phyloP scores from a whole-genome alignment of 2,888 invertebrate species.

The Sarcophaga caerulescens region DNA sequence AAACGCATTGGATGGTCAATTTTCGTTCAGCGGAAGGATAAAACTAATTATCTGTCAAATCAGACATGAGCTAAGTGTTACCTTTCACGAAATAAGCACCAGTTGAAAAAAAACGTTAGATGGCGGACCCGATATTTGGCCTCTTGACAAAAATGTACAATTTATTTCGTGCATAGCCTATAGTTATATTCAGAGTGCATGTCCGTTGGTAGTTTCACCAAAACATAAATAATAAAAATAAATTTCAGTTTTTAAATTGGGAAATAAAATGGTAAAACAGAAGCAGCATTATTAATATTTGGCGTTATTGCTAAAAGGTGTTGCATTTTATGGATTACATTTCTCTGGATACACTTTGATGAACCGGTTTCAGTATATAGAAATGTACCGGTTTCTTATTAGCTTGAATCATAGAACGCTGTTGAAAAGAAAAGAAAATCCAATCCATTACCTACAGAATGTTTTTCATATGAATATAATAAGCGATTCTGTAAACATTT shows the following conservation, averaged over 20 bases:
- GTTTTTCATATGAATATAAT: neutral
- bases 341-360: slow-evolving; percentile 63
- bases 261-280: slow-evolving; percentile 74
- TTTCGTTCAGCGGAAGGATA: no score
- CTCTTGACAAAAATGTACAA: no score
- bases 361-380: slow-evolving; percentile 66
- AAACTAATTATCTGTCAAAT: no score
- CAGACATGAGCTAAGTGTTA: no score
- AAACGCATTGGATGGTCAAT: no score
- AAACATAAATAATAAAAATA: slow-evolving; percentile 28
- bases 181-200: neutral
- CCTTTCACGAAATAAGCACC: no score
- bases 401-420: neutral
- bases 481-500: neutral
- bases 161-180: slow-evolving; percentile 10
- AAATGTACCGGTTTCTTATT: neutral
- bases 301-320: slow-evolving; percentile 77
- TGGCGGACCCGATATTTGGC: no score
- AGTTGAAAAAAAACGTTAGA: no score
- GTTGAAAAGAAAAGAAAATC: neutral
- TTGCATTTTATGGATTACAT: slow-evolving; percentile 75
- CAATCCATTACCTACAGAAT: neutral
- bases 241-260: slow-evolving; percentile 64
- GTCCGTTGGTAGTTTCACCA: slow-evolving; percentile 12
- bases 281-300: slow-evolving; percentile 79